Conservation (phyloP, 2,888 invertebrate genomes). For the Drosophila subsilvestris region DNA sequence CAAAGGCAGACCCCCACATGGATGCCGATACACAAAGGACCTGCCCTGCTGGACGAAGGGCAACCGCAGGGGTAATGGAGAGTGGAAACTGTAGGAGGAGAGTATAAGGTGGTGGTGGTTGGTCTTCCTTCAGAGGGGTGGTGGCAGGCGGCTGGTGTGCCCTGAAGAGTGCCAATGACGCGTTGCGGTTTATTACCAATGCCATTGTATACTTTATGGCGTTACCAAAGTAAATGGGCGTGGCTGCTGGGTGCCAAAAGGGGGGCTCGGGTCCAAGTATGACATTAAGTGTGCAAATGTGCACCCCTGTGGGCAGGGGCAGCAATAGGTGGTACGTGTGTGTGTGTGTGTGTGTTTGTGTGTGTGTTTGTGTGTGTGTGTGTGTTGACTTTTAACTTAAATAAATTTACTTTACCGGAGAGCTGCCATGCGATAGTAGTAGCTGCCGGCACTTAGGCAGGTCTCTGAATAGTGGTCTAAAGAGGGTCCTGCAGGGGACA, state of each 20-base stretch:
- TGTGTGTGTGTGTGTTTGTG: constrained; percentile 39
- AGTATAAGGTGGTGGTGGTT: not conserved
- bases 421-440: not conserved
- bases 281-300: constrained; percentile 63
- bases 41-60: constrained; percentile 37
- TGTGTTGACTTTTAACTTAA: constrained; percentile 70
- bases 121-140: too few species aligned
- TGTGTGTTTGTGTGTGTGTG: constrained; percentile 37
- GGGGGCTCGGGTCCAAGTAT: constrained; percentile 36
- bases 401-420: constrained; percentile 63
- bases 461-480: not conserved
- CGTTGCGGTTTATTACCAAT: constrained; percentile 75
- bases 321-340: constrained; percentile 10
- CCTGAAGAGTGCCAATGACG: constrained; percentile 59
- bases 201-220: constrained; percentile 67
- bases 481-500: not conserved
- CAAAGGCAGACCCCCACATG: constrained; percentile 18
- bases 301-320: constrained; percentile 14
- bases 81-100: too few species aligned
- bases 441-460: not conserved
- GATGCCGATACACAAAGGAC: constrained; percentile 47
- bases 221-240: constrained; percentile 61
- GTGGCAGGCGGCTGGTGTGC: not conserved
- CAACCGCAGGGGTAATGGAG: constrained; percentile 1
- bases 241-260: constrained; percentile 23